phyloP scores from a whole-genome alignment of 2,113 vertebrate genomes.

The Paradoxurus hermaphroditus region DNA sequence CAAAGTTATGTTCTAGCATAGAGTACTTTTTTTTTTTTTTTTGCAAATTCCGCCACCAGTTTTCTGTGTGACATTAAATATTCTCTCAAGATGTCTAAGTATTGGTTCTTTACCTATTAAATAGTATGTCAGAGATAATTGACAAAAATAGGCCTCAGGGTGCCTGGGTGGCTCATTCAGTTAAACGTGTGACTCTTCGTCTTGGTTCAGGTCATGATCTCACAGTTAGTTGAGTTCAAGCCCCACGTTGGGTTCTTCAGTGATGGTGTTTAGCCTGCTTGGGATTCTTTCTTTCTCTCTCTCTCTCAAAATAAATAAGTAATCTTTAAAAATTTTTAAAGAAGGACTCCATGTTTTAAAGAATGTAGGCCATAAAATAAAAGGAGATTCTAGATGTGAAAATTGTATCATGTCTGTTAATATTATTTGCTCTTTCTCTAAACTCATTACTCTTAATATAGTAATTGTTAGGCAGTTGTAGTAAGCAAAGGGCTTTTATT shows the following conservation, averaged over 20 bases:
- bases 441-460: background rate
- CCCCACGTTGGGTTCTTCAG: too few species aligned
- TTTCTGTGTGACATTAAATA: background rate
- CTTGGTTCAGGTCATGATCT: too few species aligned
- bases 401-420: background rate
- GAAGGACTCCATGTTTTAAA: too few species aligned
- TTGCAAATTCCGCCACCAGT: background rate
- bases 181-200: too few species aligned
- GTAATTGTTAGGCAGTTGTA: background rate
- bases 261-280: too few species aligned
- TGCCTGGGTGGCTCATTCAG: too few species aligned
- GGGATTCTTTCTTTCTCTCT: too few species aligned
- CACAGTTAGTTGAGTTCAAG: too few species aligned
- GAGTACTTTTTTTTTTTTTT: background rate
- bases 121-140: background rate
- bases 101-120: background rate
- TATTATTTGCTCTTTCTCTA: background rate
- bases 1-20: background rate
- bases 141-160: background rate
- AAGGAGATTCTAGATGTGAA: background rate
- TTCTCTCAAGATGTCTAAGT: background rate
- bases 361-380: background rate
- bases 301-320: too few species aligned
- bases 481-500: background rate
- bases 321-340: too few species aligned